Conservation (phyloP, 2,113 vertebrate species). For the Entomyzon cyanotis region DNA sequence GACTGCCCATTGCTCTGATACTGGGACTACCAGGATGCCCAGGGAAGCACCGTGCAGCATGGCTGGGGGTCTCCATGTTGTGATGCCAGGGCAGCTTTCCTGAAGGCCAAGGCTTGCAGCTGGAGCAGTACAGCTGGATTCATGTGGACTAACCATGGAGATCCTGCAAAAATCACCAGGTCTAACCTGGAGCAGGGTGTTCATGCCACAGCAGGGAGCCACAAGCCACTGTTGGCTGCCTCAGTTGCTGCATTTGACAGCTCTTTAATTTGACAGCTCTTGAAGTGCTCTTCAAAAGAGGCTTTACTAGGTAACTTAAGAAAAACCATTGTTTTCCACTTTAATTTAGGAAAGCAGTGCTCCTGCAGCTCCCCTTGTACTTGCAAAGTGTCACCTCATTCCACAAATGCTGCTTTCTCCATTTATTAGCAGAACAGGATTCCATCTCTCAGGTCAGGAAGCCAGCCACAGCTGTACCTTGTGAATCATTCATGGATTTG, state of each 20-base stretch:
- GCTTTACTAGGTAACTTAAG: background rate
- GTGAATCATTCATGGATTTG: background rate
- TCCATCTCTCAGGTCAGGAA: background rate
- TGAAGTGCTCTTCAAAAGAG: background rate
- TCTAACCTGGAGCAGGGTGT: background rate
- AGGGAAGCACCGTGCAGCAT: background rate
- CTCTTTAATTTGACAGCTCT: background rate
- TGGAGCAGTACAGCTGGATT: background rate
- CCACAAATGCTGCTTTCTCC: background rate
- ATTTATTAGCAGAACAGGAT: background rate
- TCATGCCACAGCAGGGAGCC: background rate
- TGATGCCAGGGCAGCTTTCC: background rate
- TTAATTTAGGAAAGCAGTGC: background rate
- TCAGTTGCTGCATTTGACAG: background rate
- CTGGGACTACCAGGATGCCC: background rate
- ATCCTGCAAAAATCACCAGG: background rate
- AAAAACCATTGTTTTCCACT: background rate
- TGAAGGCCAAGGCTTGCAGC: background rate
- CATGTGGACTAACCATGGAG: background rate
- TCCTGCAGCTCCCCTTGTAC: background rate
- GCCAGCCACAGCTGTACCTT: rapidly evolving
- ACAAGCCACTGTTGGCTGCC: rapidly evolving
- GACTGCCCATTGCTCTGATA: background rate
- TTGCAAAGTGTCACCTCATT: background rate
- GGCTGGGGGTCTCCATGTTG: rapidly evolving